A percentile compares a stretch with the other conserved stretches of the same genome.
Evolutionary conservation across 2,888 invertebrate species (phyloP).

Genomic region (Myopa tessellatipennis): DNA sequence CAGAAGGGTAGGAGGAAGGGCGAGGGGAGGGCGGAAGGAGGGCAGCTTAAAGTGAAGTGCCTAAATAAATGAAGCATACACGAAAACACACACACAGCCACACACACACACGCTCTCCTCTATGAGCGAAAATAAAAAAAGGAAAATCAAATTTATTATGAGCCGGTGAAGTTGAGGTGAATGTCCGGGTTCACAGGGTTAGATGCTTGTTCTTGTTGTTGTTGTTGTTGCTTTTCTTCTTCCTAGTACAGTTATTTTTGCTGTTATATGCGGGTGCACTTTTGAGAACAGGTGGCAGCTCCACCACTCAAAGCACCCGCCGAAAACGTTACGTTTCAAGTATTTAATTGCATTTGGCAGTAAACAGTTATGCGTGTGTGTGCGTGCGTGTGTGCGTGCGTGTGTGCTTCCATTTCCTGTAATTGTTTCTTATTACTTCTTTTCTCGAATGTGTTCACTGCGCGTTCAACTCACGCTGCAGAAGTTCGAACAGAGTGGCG

Average conservation of each 20-base stretch:
- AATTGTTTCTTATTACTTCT: background rate
- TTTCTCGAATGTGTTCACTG: background rate
- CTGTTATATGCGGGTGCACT: background rate
- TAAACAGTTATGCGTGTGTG: background rate
- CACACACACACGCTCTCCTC: background rate
- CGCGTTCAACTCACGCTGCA: background rate
- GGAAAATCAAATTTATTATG: background rate
- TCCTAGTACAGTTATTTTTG: background rate
- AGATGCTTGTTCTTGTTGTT: background rate
- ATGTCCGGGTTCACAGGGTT: background rate
- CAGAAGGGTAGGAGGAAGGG: background rate
- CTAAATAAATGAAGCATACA: conserved; percentile 8
- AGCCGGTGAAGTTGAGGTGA: conserved; percentile 12
- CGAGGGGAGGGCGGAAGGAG: background rate
- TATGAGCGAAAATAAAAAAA: too few relatives aligned
- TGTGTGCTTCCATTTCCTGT: background rate
- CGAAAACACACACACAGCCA: background rate
- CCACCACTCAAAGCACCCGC: background rate
- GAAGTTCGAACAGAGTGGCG: background rate
- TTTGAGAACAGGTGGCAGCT: background rate
- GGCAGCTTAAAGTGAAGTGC: background rate
- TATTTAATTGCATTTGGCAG: conserved; percentile 22
- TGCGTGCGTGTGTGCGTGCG: conserved; percentile 2
- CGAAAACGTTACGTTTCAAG: conserved; percentile 15
- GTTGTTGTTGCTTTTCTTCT: background rate